Evolutionary conservation across 2,888 invertebrate genomes (phyloP).

Genomic region (Catonia carolina): DNA sequence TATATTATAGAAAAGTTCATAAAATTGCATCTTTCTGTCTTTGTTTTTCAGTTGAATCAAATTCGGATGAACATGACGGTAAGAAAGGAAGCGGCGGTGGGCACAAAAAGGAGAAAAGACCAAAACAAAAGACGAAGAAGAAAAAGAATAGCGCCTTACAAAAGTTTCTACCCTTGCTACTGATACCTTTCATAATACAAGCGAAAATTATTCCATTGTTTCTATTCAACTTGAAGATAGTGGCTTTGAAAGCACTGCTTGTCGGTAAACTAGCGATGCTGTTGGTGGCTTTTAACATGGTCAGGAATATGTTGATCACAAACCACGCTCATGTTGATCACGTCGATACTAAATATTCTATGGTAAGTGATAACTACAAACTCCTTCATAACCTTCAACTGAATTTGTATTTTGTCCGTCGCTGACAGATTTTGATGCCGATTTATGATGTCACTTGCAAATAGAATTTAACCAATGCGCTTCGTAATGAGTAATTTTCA

Average conservation of each 20-base stretch:
- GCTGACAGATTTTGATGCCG: too few relatives aligned
- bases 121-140: conserved; percentile 29
- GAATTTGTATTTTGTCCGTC: not conserved
- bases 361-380: conserved; percentile 4
- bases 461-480: too few relatives aligned
- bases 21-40: too few relatives aligned
- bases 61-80: not conserved
- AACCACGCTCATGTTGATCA: not conserved
- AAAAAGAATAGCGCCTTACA: conserved; percentile 29
- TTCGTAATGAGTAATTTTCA: too few relatives aligned
- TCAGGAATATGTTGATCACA: conserved; percentile 29
- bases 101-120: conserved; percentile 22
- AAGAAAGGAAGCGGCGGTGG: conserved; percentile 7
- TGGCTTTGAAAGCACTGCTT: conserved; percentile 36
- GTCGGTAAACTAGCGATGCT: conserved; percentile 36
- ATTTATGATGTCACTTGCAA: too few relatives aligned
- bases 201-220: conserved; percentile 35
- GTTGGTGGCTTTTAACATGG: conserved; percentile 33
- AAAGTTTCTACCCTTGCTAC: conserved; percentile 34
- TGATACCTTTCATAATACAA: conserved; percentile 37
- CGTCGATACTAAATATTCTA: conserved; percentile 5
- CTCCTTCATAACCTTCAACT: too few relatives aligned
- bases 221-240: conserved; percentile 35
- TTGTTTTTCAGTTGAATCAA: too few relatives aligned
- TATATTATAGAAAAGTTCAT: too few relatives aligned